Evolutionary conservation across 2,113 vertebrate genomes (phyloP).

Genomic region (Falco punctatus): DNA sequence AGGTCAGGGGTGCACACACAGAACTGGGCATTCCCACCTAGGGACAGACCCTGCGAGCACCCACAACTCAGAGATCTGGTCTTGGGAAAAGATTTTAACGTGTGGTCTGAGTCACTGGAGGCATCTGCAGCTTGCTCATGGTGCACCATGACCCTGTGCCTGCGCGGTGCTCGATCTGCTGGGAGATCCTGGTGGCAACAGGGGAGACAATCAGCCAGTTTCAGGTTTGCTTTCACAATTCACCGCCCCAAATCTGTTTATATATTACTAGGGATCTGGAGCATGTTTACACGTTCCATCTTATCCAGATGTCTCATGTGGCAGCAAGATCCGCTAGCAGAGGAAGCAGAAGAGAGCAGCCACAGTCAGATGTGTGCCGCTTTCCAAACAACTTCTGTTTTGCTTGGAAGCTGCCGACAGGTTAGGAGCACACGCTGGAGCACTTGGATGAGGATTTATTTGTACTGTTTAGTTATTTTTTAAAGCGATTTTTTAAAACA

Average conservation of each 20-base stretch:
- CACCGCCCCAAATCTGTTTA: conserved; percentile 19
- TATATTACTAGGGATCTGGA: not conserved
- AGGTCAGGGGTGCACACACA: too few relatives aligned
- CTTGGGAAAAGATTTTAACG: not conserved
- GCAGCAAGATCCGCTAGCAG: conserved; percentile 30
- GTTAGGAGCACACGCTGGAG: conserved; percentile 27
- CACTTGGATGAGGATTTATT: conserved; percentile 56
- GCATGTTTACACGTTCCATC: not conserved
- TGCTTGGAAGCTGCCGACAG: conserved; percentile 54
- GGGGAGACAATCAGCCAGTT: not conserved
- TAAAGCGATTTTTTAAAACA: conserved; percentile 25
- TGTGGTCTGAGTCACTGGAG: not conserved
- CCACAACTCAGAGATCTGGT: not conserved
- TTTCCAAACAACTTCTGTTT: conserved; percentile 61
- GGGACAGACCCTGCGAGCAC: not conserved
- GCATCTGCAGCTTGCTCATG: not conserved
- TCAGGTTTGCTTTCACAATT: conserved; percentile 5
- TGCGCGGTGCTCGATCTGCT: accelerated
- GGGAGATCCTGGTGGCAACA: not conserved
- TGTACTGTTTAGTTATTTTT: conserved; percentile 43
- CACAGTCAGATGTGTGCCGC: conserved; percentile 6
- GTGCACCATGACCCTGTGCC: not conserved
- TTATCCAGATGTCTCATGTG: conserved; percentile 39
- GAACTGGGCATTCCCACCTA: not conserved
- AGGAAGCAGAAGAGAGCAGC: conserved; percentile 26